These are phyloP conservation scores for Tillus elongatus DNA, from an alignment of 2,888 invertebrate species.

Conservation along the genomic window DNA sequence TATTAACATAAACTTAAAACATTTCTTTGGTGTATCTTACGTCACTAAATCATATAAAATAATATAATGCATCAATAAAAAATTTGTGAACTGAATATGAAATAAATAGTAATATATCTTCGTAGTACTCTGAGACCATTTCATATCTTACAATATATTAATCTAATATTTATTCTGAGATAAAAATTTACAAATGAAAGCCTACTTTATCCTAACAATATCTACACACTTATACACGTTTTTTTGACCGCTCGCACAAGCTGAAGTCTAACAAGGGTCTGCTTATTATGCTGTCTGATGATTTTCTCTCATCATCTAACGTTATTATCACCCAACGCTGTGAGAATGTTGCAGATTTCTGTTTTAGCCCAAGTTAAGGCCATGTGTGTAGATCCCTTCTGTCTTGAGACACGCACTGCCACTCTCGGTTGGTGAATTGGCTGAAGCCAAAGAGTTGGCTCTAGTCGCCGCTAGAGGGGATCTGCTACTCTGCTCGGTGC, in stretches of 20 bases:
- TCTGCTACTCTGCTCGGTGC: conserved; percentile 52
- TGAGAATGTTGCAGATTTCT: too few relatives aligned
- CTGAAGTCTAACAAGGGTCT: not conserved
- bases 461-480: conserved; percentile 62
- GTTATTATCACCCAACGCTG: too few relatives aligned
- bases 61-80: conserved; percentile 31
- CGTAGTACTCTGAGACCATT: conserved; percentile 39
- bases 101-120: conserved; percentile 36
- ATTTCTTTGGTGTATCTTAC: conserved; percentile 43
- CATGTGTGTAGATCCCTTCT: conserved; percentile 41
- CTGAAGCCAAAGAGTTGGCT: conserved; percentile 60
- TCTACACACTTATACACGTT: conserved; percentile 1
- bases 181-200: conserved; percentile 2
- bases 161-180: conserved; percentile 10
- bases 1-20: conserved; percentile 33
- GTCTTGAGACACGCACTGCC: conserved; percentile 61
- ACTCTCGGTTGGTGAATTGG: conserved; percentile 56
- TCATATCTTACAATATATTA: conserved; percentile 23
- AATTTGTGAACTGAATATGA: conserved; percentile 31
- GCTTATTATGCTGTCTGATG: too few relatives aligned
- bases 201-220: conserved; percentile 1
- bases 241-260: not conserved
- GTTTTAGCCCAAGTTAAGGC: conserved; percentile 32
- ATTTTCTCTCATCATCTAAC: too few relatives aligned
- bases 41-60: conserved; percentile 37